phyloP scores from a whole-genome alignment of 1,140 invertebrate genomes.

The Megathymus violae region DNA sequence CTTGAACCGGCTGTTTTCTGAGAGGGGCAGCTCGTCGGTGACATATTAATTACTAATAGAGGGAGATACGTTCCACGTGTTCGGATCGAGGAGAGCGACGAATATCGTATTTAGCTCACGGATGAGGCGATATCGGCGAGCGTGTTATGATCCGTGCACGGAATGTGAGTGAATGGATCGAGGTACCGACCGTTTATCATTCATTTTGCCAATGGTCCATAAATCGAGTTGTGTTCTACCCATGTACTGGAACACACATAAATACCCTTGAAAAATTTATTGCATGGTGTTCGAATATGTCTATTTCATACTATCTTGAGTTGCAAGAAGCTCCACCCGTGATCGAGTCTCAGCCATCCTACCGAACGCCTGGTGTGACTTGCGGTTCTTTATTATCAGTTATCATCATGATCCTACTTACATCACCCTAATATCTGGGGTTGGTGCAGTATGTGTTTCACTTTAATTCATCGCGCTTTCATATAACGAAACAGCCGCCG shows the following conservation, averaged over 20 bases:
- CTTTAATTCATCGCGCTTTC: no score
- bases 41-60: constrained; percentile 72
- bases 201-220: constrained; percentile 30
- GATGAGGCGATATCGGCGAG: constrained; percentile 24
- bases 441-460: no score
- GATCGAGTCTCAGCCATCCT: no score
- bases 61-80: constrained; percentile 38
- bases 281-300: no score
- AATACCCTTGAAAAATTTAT: no score
- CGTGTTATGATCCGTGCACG: constrained; percentile 28
- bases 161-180: constrained; percentile 20
- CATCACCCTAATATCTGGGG: no score
- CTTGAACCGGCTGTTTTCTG: constrained; percentile 51
- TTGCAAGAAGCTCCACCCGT: no score
- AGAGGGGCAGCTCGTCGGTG: constrained; percentile 45
- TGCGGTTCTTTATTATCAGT: no score
- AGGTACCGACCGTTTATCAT: constrained; percentile 16
- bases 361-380: no score
- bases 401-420: no score
- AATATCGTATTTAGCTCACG: constrained; percentile 36
- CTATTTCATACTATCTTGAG: no score
- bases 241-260: constrained; percentile 5
- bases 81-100: constrained; percentile 24
- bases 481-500: no score
- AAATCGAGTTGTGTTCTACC: constrained; percentile 23